phyloP scores from a whole-genome alignment of 2,888 invertebrate species.

The Drosophila mercatorum region DNA sequence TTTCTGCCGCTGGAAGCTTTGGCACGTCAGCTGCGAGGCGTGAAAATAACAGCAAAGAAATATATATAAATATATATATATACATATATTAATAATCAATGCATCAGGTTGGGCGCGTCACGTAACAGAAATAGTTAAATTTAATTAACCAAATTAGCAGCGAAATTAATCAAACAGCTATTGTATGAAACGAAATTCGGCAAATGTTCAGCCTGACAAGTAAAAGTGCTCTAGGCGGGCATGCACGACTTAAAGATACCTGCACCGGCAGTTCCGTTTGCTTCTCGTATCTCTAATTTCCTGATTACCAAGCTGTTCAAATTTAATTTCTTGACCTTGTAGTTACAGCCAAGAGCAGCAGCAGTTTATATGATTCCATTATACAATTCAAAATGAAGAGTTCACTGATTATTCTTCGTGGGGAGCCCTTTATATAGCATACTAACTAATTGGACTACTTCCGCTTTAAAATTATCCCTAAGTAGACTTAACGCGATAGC shows the following conservation, averaged over 20 bases:
- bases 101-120: conserved; percentile 56
- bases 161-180: conserved; percentile 53
- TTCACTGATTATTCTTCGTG: too few species aligned
- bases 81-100: conserved; percentile 66
- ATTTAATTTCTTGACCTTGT: too few species aligned
- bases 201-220: not conserved
- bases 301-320: too few species aligned
- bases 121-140: conserved; percentile 72
- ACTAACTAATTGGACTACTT: too few species aligned
- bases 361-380: too few species aligned
- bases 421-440: too few species aligned
- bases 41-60: conserved; percentile 33
- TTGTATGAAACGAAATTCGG: conserved; percentile 1
- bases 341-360: too few species aligned
- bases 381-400: too few species aligned
- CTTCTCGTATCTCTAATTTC: too few species aligned
- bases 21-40: conserved; percentile 72
- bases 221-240: not conserved
- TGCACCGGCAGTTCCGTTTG: too few species aligned
- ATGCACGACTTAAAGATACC: not conserved
- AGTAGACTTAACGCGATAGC: too few species aligned
- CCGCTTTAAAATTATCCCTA: too few species aligned
- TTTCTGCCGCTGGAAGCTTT: conserved; percentile 48
- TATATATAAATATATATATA: not conserved
- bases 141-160: conserved; percentile 71